Conservation (phyloP, 2,797 vertebrate genomes). For the Syngnathus rostellatus region DNA sequence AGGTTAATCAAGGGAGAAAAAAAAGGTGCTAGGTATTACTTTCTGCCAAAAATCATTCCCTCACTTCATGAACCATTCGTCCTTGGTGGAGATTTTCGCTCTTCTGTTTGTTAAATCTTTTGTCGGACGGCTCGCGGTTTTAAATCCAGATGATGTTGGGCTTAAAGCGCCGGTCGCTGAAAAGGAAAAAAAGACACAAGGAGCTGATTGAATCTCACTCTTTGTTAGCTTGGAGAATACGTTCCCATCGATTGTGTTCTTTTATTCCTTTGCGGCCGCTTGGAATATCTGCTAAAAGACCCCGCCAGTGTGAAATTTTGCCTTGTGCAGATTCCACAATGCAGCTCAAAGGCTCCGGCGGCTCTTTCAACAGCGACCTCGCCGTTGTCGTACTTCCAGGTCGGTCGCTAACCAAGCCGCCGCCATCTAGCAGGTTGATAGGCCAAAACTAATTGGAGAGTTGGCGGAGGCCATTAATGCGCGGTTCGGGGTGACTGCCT, state of each 20-base stretch:
- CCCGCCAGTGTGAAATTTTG: neutral
- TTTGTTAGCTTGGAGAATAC: neutral
- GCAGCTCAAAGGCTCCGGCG: neutral
- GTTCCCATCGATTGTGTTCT: neutral
- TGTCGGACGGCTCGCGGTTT: neutral
- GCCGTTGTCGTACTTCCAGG: neutral
- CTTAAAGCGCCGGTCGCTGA: neutral
- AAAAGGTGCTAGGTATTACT: neutral
- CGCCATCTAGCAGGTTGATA: conserved; percentile 33
- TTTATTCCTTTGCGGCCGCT: neutral
- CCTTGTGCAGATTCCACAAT: neutral
- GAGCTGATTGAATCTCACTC: neutral
- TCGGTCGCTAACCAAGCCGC: neutral
- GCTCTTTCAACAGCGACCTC: neutral
- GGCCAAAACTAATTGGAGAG: conserved; percentile 55
- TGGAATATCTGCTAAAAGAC: neutral
- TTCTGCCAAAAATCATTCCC: neutral
- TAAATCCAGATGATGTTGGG: neutral
- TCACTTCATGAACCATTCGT: neutral
- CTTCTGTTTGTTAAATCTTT: neutral
- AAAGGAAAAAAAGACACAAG: conserved; percentile 3
- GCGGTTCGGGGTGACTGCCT: conserved; percentile 57
- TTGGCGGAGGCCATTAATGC: conserved; percentile 51
- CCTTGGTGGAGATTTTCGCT: neutral
- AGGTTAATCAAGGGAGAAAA: neutral